Evolutionary conservation across 2,797 vertebrate genomes (phyloP), one percentile per base, ranked within the genome.

Genomic region (Sylvilagus floridanus): DNA sequence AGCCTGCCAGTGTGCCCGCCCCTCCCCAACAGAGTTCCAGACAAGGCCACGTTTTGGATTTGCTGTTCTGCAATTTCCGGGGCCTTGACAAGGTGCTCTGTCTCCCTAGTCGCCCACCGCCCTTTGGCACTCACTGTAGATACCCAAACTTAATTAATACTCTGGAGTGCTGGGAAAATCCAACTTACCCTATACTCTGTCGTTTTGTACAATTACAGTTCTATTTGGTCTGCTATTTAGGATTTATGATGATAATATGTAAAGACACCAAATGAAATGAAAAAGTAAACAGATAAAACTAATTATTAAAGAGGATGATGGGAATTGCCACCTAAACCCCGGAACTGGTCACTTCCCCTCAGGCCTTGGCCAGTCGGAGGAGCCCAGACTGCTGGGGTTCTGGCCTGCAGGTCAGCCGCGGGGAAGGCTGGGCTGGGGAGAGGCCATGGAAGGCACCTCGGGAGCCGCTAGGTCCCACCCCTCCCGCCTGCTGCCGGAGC

Each of bases 181-280:
- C 7, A 66, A 90, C 90, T 88, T 79, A 28, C 63, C 57, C n/a
- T 8, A 17, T 85, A 78, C 32, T 24, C 63, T 89, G 72, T 35
- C 2, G 69, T 84, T 91, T 37, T 88, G 50, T 14, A 32, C 62
- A 63, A n/a, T 57, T 7, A 17, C 69, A 50, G 7, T 93, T 82
- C 63, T 60, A 87, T 88, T 84, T 95, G 88, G 63, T 50, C 26
- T 82, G 73, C 75, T 83, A 2, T n/a, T 84, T n/a, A 65, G 77
- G 50, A 60, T 76, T 71, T 81, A 72, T 92, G 88, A 78, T 54
- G 81, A 30, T 86, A 54, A 90, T 73, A 62, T 60, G 66, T 57
- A 47, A 91, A 69, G 85, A 88, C 30, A 84, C 57, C 75, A 81
- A 87, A 75, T 71, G 60, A 96, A 94, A 94, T 87, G 54, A 65